A percentile compares a stretch with the other conserved stretches of the same genome.
Evolutionary conservation across 2,113 vertebrate species (phyloP).

Genomic region (Sigmodon hispidus): DNA sequence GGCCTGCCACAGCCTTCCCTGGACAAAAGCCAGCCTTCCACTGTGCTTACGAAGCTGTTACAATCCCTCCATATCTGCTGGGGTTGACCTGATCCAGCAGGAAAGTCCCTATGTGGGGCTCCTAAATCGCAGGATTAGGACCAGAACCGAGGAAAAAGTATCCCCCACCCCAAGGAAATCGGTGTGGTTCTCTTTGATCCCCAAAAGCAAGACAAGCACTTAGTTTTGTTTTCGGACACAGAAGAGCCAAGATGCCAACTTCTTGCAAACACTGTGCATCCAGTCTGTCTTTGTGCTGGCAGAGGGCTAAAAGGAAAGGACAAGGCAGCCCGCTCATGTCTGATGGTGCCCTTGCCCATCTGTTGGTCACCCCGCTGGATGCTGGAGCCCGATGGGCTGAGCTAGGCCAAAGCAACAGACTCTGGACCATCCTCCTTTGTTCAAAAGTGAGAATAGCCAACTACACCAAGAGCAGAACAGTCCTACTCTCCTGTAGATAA

Average conservation of each 20-base stretch:
- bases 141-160: conserved; percentile 54
- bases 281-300: conserved; percentile 23
- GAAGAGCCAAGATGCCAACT: conserved; percentile 70
- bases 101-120: neutral
- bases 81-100: conserved; percentile 73
- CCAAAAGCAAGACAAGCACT: conserved; percentile 73
- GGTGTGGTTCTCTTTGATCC: conserved; percentile 57
- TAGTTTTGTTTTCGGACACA: conserved; percentile 64
- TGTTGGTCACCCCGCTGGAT: conserved; percentile 78
- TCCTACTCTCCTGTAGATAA: conserved; percentile 82
- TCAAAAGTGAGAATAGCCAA: conserved; percentile 67
- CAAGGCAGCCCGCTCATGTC: neutral
- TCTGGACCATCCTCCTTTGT: conserved; percentile 67
- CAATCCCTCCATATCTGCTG: conserved; percentile 64
- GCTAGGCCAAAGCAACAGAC: conserved; percentile 87
- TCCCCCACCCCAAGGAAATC: conserved; percentile 65
- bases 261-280: conserved; percentile 52
- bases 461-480: conserved; percentile 54
- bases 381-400: conserved; percentile 79
- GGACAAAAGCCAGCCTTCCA: conserved; percentile 76
- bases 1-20: conserved; percentile 33
- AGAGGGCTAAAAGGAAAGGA: neutral
- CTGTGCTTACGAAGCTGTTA: conserved; percentile 74
- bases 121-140: neutral
- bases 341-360: neutral